phyloP scores from a whole-genome alignment of 2,797 vertebrate species.

The Prunella strophiata region DNA sequence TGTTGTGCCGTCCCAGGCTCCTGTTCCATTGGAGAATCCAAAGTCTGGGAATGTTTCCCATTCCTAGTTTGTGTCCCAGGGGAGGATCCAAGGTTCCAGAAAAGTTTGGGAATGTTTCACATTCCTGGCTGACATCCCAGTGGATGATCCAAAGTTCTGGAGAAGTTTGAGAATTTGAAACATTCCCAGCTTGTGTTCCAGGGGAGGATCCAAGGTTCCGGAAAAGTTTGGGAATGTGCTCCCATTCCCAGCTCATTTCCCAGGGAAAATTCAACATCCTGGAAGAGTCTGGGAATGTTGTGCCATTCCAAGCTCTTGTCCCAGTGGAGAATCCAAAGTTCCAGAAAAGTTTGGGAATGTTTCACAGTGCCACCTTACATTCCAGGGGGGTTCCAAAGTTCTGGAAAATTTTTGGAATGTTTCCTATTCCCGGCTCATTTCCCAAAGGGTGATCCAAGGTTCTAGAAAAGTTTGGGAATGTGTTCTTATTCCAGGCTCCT shows the following conservation, averaged over 20 bases:
- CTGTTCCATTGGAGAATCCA: rapidly evolving
- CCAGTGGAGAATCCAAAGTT: too few species aligned
- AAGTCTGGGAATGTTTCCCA: too few species aligned
- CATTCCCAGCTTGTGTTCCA: not conserved
- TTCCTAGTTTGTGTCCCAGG: not conserved
- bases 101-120: not conserved
- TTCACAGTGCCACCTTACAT: too few species aligned
- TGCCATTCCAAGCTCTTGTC: too few species aligned
- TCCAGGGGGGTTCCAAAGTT: too few species aligned
- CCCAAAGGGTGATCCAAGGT: not conserved
- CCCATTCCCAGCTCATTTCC: too few species aligned
- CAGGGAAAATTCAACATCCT: too few species aligned
- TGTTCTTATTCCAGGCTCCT: not conserved
- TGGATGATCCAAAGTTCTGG: not conserved
- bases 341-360: too few species aligned
- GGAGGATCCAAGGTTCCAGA: not conserved
- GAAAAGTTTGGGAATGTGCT: not conserved
- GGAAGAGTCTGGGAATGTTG: too few species aligned
- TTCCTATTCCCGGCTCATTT: not conserved
- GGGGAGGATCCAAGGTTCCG: too few species aligned
- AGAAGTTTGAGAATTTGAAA: not conserved
- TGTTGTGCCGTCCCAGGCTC: not conserved
- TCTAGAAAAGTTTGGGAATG: not conserved
- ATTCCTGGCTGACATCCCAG: not conserved
- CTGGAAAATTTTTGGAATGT: too few species aligned